Evolutionary conservation across 2,797 vertebrate species (phyloP), one percentile per base, ranked within the genome.

Genomic region (Chlorospingus semifuscus): DNA sequence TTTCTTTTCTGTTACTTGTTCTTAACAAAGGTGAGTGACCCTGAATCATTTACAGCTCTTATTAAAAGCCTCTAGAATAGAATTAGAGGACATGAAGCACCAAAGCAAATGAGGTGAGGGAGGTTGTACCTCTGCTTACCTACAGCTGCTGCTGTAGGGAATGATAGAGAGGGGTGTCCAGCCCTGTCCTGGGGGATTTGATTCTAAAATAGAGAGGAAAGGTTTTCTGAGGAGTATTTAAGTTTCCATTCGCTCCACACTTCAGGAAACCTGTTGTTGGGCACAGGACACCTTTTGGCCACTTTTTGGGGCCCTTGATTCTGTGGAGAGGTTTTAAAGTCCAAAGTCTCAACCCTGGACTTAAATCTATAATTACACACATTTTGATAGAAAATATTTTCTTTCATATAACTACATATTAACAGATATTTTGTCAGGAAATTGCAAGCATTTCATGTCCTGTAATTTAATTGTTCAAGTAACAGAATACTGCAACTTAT

Each of bases 181-280:
- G 49, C 42, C 65, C 72, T 75, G 2, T 77, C 44, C 23, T 46
- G 20, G 15, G 24, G 36, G 18, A 74, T 59, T 64, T 4, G 7
- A 10, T 83, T 83, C 52, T 69, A 34, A 87, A 94, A 60, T 11
- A 50, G 11, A 49, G 42, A 55, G 49, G 26, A 85, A 57, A 47
- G 70, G 14, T 69, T 55, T 81, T 71, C 66, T 88, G 74, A 96
- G 97, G 97, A 97, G 97, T 97, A 96, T 98, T 95, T 97, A 42
- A 36, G 97, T 97, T 97, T 98, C 97, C 97, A 80, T 96, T 96
- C 76, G 79, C 76, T 97, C 69, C 95, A 97, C 97, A 97, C 96
- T 96, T 97, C 76, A 70, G 98, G 98, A 98, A 98, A 98, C 97
- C 98, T 97, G 75, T 98, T 98, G 97, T 98, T 97, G 96, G 85